Conservation (phyloP, 2,797 vertebrate species). For the Percopsis omiscomaycus region DNA sequence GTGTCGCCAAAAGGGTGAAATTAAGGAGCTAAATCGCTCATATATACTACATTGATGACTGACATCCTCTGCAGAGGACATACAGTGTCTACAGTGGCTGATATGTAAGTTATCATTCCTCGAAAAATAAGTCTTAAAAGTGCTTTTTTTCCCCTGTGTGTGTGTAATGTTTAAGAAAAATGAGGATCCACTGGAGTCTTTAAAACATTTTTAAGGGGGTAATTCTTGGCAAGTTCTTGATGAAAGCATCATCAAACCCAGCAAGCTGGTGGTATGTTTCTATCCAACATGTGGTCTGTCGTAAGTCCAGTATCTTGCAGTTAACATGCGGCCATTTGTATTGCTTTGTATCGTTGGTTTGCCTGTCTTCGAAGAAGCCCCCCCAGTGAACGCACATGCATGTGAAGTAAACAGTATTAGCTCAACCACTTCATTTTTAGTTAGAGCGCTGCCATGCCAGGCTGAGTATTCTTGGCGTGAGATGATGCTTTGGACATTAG, state of each 20-base stretch:
- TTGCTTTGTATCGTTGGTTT: constrained; percentile 7
- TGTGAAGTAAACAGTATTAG: constrained; percentile 56
- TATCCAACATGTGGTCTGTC: constrained; percentile 2
- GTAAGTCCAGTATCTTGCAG: constrained; percentile 46
- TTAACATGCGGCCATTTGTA: constrained; percentile 45
- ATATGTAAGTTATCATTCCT: constrained; percentile 49
- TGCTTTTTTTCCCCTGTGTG: constrained; percentile 30
- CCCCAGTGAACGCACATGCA: constrained; percentile 52
- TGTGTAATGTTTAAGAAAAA: constrained; percentile 7
- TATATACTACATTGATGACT: constrained; percentile 25
- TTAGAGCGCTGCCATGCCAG: too few species aligned
- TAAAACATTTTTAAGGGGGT: neutral
- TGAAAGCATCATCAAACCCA: constrained; percentile 25
- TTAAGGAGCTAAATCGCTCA: constrained; percentile 32
- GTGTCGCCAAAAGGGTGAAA: constrained; percentile 19
- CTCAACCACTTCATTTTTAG: neutral
- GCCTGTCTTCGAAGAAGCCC: constrained; percentile 30
- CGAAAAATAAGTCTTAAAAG: constrained; percentile 54
- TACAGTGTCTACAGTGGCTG: constrained; percentile 44
- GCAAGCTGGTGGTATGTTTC: constrained; percentile 36
- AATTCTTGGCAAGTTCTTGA: neutral
- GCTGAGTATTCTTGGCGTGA: too few species aligned
- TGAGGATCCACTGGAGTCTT: constrained; percentile 46
- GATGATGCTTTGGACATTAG: too few species aligned
- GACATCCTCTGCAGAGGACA: constrained; percentile 32